phyloP scores from a whole-genome alignment of 2,888 invertebrate genomes.

The Pheosia gnoma region DNA sequence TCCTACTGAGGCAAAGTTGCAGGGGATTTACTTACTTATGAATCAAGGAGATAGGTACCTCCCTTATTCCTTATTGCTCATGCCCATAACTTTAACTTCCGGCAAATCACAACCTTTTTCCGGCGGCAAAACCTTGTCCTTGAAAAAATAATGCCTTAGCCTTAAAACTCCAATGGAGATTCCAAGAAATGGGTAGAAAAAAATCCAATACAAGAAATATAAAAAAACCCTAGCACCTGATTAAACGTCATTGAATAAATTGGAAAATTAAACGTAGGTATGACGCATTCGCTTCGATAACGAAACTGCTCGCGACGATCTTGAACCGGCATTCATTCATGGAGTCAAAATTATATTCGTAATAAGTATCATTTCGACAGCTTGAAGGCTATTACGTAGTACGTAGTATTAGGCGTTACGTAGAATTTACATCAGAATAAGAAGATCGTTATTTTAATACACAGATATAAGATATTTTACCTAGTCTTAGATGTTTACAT shows the following conservation, averaged over 20 bases:
- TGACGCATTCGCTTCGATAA: constrained; percentile 42
- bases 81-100: background rate
- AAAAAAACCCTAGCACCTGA: constrained; percentile 29
- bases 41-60: background rate
- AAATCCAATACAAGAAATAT: constrained; percentile 17
- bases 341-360: background rate
- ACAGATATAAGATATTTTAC: no score
- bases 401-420: no score
- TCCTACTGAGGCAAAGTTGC: background rate
- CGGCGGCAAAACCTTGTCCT: background rate
- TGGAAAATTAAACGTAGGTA: constrained; percentile 40
- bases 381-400: no score
- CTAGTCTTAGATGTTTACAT: no score
- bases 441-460: no score
- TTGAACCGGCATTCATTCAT: constrained; percentile 45
- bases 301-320: constrained; percentile 32
- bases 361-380: background rate
- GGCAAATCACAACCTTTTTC: background rate
- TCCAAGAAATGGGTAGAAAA: constrained; percentile 3
- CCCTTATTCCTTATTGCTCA: background rate
- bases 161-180: background rate
- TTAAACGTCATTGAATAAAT: constrained; percentile 38
- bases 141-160: background rate
- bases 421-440: background rate
- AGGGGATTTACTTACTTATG: background rate